Evolutionary conservation across 2,888 invertebrate genomes (phyloP), one percentile per base, ranked within the genome.

Genomic region (Tachystola acroxantha): DNA sequence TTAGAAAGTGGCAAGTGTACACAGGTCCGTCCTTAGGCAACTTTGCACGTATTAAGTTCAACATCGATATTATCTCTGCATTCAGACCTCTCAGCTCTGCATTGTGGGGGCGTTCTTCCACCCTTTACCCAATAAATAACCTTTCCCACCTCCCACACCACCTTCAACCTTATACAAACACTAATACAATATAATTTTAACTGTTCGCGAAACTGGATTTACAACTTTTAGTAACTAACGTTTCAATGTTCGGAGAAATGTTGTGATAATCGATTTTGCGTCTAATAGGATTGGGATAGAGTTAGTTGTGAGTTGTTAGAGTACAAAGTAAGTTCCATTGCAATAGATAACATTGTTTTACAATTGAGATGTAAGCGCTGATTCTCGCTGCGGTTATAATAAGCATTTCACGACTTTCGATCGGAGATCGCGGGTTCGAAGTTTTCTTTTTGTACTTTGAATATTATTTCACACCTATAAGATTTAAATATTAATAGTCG

Each of bases 331-430:
- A 29, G 12, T 16, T 16, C 6, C 16, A 16, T 2, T 24, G 24
- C n/a, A 24, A n/a, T 20, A 54, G 76, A 77, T 77, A 70, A 64
- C 64, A 79, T 76, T 81, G 80, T 79, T 64, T 73, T 58, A 55
- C 63, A 70, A 80, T 81, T 76, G 72, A 80, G 80, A 79, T 79
- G 76, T 75, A 72, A 62, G 59, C 43, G 49, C 45, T 62, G 69
- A 71, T 72, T 69, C 55, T 46, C 37, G 40, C 53, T n/a, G 24
- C 53, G 34, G 46, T 63, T 57, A 49, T 67, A 70, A 71, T 73
- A 71, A 72, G 67, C 65, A 56, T 69, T 74, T 63, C 67, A 64
- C 65, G 68, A 68, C 57, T 58, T 42, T 44, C 35, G 48, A 54
- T 53, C 34, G 36, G 10, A 37, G 49, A 63, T 60, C 49, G 42